Percentiles rank a stretch among this genome's conserved stretches.
Conservation (phyloP, 2,113 vertebrate genomes). For the Glareola pratincola region DNA sequence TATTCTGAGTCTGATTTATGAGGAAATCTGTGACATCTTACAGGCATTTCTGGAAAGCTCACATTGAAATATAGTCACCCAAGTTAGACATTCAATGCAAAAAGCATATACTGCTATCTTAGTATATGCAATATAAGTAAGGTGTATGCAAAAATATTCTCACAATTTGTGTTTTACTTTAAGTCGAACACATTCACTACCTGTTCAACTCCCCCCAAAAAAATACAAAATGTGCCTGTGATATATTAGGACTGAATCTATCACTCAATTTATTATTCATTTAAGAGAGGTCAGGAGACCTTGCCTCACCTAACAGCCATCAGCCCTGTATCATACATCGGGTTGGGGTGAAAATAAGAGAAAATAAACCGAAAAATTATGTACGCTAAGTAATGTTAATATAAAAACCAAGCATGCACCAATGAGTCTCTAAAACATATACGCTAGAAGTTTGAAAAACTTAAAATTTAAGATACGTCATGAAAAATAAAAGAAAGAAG, state of each 20-base stretch:
- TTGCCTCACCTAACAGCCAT: neutral
- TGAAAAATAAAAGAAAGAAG: neutral
- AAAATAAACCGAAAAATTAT: neutral
- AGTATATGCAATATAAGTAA: neutral
- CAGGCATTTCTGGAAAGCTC: rapidly evolving
- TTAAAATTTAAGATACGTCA: neutral
- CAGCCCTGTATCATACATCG: neutral
- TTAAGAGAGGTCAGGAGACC: neutral
- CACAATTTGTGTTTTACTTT: neutral
- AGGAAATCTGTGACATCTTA: neutral
- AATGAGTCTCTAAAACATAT: neutral
- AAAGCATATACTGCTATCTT: rapidly evolving
- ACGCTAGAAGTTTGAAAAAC: neutral
- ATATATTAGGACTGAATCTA: neutral
- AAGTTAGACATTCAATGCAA: neutral
- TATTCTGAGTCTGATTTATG: neutral
- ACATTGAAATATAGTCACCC: neutral
- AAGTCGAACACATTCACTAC: neutral
- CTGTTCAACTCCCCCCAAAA: neutral
- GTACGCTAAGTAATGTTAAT: neutral
- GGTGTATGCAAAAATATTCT: neutral
- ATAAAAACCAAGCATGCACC: neutral
- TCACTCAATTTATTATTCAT: neutral
- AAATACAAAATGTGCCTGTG: neutral
- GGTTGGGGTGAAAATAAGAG: neutral